Base-by-base conservation (phyloP, 2,888 invertebrate genomes). In the Apantesis nais region DNA sequence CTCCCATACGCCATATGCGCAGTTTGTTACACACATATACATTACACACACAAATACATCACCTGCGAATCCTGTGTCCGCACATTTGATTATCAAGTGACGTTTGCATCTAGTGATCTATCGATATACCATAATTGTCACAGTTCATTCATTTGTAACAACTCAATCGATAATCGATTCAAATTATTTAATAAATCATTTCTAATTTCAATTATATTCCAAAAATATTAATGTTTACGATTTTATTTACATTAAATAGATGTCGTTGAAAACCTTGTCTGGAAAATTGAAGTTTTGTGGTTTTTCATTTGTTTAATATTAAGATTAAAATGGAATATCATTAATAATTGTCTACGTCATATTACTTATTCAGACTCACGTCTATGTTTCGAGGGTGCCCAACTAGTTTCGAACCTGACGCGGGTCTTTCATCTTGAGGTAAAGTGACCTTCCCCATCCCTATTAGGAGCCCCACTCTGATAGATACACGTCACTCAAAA, bases 1-100 rank as follows among this genome's bases (percentile, higher is more conserved):
- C 71, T 78, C 78, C 85, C 82, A 78, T 79, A 75, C 83, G 82
- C 90, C 92, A 93, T 93, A 93, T 93, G 93, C 93, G 92, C 92
- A 92, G 88, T 89, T 86, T 76, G 82, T 75, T 86, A 74, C 87
- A 88, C 90, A 88, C 88, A 88, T 85, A 81, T 81, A 85, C 72
- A 81, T 78, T 78, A 75, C 79, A 82, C 81, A 75, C 81, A 76
- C 81, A 79, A 71, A 77, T 76, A 75, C 83, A 82, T 81, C 85
- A 89, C 90, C 88, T 90, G 90, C 86, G 84, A 86, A 86, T 86
- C 83, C 80, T 85, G 84, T 78, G 80, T 83, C 82, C 88, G 88
- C 89, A 90, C 88, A 86, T 84, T 83, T 78, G 83, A 83, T 81
- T 79, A 81, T 75, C 80, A 82, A 81, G 88, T 91, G 88, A 88